Evolutionary conservation across 2,888 invertebrate species (phyloP).

Genomic region (Auanema sp.): DNA sequence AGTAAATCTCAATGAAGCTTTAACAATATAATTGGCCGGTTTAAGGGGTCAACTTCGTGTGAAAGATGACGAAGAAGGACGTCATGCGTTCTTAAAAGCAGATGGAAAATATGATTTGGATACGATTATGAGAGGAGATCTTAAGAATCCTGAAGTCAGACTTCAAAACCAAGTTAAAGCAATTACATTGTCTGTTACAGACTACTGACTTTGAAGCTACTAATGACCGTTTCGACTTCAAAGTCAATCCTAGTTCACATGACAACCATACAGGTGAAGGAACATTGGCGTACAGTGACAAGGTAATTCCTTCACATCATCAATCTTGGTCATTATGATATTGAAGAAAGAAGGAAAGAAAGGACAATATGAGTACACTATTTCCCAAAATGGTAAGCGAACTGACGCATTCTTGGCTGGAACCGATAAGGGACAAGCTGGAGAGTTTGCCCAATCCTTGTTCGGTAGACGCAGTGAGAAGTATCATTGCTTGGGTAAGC

Average conservation of each 20-base stretch:
- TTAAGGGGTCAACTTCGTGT: slow-evolving; percentile 57
- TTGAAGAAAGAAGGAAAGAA: slow-evolving; percentile 53
- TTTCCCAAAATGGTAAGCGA: slow-evolving; percentile 56
- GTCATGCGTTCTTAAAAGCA: slow-evolving; percentile 60
- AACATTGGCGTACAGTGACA: slow-evolving; percentile 51
- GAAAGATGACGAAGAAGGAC: slow-evolving; percentile 49
- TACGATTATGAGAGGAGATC: slow-evolving; percentile 54
- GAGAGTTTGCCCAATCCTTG: slow-evolving; percentile 50
- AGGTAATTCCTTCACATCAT: slow-evolving; percentile 28
- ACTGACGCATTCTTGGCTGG: slow-evolving; percentile 58
- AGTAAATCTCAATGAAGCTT: slow-evolving; percentile 35
- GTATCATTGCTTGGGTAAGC: slow-evolving; percentile 59
- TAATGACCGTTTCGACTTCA: slow-evolving; percentile 60
- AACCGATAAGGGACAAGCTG: slow-evolving; percentile 43
- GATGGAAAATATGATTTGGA: slow-evolving; percentile 63
- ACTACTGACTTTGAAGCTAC: slow-evolving; percentile 56
- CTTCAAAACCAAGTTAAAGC: neutral
- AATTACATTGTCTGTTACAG: slow-evolving; percentile 22
- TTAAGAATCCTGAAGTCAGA: slow-evolving; percentile 43
- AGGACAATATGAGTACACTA: slow-evolving; percentile 60
- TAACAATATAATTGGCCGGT: slow-evolving; percentile 3
- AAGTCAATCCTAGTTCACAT: slow-evolving; percentile 55
- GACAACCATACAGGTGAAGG: slow-evolving; percentile 56
- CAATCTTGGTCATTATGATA: neutral
- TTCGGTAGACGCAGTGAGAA: slow-evolving; percentile 60